Base-by-base conservation (phyloP, 2,113 vertebrate genomes). In the Nanorana parkeri region DNA sequence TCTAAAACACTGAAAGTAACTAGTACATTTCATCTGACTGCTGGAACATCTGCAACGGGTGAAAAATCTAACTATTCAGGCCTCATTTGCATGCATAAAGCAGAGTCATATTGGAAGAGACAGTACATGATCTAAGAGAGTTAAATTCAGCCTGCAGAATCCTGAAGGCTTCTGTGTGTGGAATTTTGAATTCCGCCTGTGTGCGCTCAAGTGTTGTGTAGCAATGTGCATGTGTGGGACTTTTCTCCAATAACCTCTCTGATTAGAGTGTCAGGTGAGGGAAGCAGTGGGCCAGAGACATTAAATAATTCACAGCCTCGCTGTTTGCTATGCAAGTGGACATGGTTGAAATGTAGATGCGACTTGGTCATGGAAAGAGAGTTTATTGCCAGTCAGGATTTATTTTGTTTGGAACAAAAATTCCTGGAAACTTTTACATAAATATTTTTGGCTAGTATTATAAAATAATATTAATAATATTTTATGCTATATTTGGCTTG, bases 281-380 rank as follows among this genome's bases (percentile, higher is more conserved):
- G 85, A 85, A 79, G 68, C 86, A 15, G 26, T 0, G 64, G 83
- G 47, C 60, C 3, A 60, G 72, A 68, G 85, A 41, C 0, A 0
- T 83, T 89, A 87, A 91, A 88, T 89, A 87, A 91, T 89, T 90
- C 88, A 84, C 21, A 84, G 77, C 76, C 64, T 68, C 84, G 54
- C 1, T 52, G 68, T 68, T 63, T 55, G n/a, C 36, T 51, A 28
- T 47, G 21, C 52, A 36, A 71, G 66, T 20, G 55, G 21, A n/a
- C 56, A 68, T 66, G 67, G 28, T 23, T 11, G 29, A 51, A 63
- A 81, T 64, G 67, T 58, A 72, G 58, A 81, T 63, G 32, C 24
- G 23, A 54, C 78, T 69, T 23, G 5, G n/a, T 41, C 13, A n/a
- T 26, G 5, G 24, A 52, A 11, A 32, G 64, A 68, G 66, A 47